Evolutionary conservation across 2,888 invertebrate species (phyloP), one percentile per base, ranked within the genome.

Genomic region (Eretmocerus hayati): DNA sequence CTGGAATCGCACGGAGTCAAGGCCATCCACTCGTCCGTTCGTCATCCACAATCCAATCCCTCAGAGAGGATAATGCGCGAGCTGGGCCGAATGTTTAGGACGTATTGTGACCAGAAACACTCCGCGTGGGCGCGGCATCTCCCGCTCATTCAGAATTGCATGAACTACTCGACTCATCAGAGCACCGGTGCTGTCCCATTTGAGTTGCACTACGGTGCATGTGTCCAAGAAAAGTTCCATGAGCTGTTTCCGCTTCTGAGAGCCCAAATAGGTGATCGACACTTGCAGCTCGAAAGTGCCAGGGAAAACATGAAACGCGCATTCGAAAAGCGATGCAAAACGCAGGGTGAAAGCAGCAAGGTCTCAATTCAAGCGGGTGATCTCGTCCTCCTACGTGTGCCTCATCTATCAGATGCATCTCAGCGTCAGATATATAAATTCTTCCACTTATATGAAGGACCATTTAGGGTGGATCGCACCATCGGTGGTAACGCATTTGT

Each of bases 41-140:
- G 57, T 1, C 54, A 58, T 32, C 58, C 58, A 0, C 56, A 58
- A 22, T 50, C 51, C 0, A 58, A 58, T 16, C 57, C 55, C 3
- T 41, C 48, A 8, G 57, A 58, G 15, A 18, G 57, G 8, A 38
- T 46, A 0, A 57, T 58, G 58, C 16, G 54, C 2, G 58, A 58
- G 15, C 11, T 58, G 4, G 56, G 55, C 1, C 22, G 50, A 2
- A n/a, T 55, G 2, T 58, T 54, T 44, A n/a, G 56, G n/a, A 50
- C 55, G 0, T 50, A 53, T 44, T 52, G 51, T 18, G 9, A 40
- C 2, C 20, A 49, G 4, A 15, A 41, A 11, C 56, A 57, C 43
- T 53, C 48, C 1, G 19, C 15, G 0, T 58, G 58, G 57, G 50
- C 50, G 0, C 13, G 11, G 5, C 4, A 6, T 0, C 18, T 50